phyloP scores from a whole-genome alignment of 2,888 invertebrate species.

The Alcis repandata region DNA sequence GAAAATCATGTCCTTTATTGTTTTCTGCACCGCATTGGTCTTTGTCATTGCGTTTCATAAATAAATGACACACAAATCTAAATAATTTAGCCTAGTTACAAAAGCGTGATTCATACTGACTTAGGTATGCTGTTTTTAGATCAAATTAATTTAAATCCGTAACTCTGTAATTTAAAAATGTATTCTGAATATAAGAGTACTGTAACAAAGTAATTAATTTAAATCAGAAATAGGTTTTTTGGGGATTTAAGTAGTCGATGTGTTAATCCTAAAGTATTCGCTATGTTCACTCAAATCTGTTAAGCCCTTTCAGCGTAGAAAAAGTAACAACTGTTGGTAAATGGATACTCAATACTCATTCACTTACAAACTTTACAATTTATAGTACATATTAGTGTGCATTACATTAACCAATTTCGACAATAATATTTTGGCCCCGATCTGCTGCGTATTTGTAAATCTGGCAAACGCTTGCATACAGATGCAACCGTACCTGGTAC shows the following conservation, averaged over 20 bases:
- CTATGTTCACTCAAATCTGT: background rate
- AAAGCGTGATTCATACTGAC: conserved; percentile 45
- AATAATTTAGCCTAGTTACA: conserved; percentile 48
- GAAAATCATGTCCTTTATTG: conserved; percentile 55
- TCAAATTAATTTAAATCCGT: conserved; percentile 1
- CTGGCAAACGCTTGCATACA: conserved; percentile 15
- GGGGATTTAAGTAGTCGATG: too few relatives aligned
- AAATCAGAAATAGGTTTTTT: too few relatives aligned
- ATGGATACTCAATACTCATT: background rate
- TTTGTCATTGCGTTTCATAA: conserved; percentile 44
- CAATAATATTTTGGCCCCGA: background rate
- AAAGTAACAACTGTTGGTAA: too few relatives aligned
- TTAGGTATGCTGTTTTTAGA: conserved; percentile 12
- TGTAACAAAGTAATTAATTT: background rate
- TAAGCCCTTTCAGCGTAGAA: background rate
- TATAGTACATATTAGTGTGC: background rate
- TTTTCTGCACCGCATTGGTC: conserved; percentile 41
- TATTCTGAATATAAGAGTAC: background rate
- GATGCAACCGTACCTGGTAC: conserved; percentile 21
- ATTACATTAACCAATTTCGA: background rate
- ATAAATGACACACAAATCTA: conserved; percentile 50
- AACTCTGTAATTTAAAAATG: background rate
- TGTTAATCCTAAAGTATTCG: too few relatives aligned
- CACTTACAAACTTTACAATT: background rate
- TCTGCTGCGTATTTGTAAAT: conserved; percentile 22